Conservation (phyloP, 2,113 vertebrate species). For the Rallus limicola region DNA sequence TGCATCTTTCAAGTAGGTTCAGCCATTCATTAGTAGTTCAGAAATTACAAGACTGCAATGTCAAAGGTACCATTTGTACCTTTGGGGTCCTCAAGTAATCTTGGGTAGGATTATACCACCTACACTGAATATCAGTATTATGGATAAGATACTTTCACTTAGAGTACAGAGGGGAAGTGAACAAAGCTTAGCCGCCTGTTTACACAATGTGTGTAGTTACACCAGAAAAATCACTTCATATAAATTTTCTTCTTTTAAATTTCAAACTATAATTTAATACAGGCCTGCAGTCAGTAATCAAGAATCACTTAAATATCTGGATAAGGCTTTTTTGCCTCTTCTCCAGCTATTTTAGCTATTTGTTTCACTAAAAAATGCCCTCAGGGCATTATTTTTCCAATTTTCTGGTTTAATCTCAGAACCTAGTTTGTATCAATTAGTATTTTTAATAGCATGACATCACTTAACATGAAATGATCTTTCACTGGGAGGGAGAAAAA, state of each 20-base stretch:
- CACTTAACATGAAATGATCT: not conserved
- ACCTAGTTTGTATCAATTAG: not conserved
- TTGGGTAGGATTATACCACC: not conserved
- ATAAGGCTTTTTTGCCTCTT: not conserved
- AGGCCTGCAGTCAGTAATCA: not conserved
- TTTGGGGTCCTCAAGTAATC: not conserved
- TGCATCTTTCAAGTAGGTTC: not conserved
- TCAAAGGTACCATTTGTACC: not conserved
- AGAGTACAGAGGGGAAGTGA: not conserved
- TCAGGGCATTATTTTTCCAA: not conserved
- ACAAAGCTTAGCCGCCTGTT: not conserved
- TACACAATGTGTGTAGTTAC: not conserved
- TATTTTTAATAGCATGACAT: not conserved
- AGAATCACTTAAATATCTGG: not conserved
- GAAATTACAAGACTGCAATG: not conserved
- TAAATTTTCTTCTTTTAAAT: not conserved
- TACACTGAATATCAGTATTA: not conserved
- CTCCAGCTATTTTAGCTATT: not conserved
- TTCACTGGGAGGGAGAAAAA: not conserved
- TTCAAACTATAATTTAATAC: not conserved
- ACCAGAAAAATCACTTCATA: not conserved
- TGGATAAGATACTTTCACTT: not conserved
- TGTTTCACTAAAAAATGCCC: not conserved
- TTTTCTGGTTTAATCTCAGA: not conserved
- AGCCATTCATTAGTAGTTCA: not conserved